Evolutionary conservation across 1,140 invertebrate species (phyloP).

Genomic region (Episyrphus balteatus): DNA sequence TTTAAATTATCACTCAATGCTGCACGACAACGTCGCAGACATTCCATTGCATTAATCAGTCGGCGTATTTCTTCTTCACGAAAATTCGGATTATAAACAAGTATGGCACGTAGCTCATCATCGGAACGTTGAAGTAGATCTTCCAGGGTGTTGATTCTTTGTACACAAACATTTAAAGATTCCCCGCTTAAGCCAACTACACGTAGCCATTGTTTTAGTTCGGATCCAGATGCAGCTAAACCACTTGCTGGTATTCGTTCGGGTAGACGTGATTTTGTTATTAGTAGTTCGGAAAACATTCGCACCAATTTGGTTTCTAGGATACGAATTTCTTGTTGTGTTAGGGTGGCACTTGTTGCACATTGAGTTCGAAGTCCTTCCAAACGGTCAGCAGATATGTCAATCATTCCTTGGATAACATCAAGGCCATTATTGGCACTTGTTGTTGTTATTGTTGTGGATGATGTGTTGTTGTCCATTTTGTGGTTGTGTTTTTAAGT

Average conservation of each 20-base stretch:
- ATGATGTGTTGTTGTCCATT: constrained; percentile 12
- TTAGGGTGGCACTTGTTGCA: constrained; percentile 80
- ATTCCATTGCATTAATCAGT: constrained; percentile 69
- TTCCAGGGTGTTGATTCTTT: constrained; percentile 58
- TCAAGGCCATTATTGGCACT: constrained; percentile 29
- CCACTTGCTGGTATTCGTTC: constrained; percentile 44
- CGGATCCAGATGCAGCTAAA: constrained; percentile 58
- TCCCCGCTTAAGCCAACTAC: constrained; percentile 52
- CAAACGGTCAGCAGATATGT: constrained; percentile 82
- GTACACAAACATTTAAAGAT: constrained; percentile 42
- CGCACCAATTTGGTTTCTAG: constrained; percentile 91
- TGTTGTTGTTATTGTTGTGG: constrained; percentile 6
- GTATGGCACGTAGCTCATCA: constrained; percentile 62
- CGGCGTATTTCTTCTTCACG: constrained; percentile 68
- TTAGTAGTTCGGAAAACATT: constrained; percentile 80
- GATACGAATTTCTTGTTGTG: constrained; percentile 88
- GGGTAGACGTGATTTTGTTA: constrained; percentile 66
- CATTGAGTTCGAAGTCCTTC: constrained; percentile 86
- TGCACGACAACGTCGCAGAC: constrained; percentile 48
- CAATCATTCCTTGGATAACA: constrained; percentile 85
- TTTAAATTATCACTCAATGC: constrained; percentile 20
- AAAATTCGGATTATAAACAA: constrained; percentile 51
- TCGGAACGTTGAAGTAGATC: constrained; percentile 72
- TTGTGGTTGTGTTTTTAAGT: constrained; percentile 1
- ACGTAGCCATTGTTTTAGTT: constrained; percentile 68